Percentiles rank a stretch among this genome's conserved stretches.
phyloP scores from a whole-genome alignment of 2,113 vertebrate genomes.

The Pristiophorus japonicus region DNA sequence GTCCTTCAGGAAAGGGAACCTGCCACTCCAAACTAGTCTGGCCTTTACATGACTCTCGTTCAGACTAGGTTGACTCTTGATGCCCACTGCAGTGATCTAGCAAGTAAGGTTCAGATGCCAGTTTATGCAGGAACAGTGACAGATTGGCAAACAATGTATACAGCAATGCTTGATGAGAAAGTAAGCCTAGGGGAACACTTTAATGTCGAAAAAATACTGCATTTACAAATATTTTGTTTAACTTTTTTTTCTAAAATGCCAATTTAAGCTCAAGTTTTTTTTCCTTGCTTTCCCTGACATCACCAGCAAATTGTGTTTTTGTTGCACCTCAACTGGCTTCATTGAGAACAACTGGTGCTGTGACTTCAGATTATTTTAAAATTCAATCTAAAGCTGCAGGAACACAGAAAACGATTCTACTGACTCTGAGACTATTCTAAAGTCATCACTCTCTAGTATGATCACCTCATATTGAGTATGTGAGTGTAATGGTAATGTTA shows the following conservation, averaged over 20 bases:
- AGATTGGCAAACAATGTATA: neutral
- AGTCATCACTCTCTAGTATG: neutral
- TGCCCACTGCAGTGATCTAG: neutral
- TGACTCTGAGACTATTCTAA: no score
- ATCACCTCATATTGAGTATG: neutral
- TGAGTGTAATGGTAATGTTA: neutral
- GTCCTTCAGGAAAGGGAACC: neutral
- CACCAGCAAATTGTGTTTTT: no score
- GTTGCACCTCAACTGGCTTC: no score
- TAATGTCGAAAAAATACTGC: neutral
- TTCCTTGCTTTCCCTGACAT: neutral
- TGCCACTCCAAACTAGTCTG: neutral
- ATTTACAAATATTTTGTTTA: neutral
- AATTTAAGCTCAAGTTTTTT: neutral
- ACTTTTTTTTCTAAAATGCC: neutral
- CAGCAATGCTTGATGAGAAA: neutral
- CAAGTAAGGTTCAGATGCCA: neutral
- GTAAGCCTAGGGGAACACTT: neutral
- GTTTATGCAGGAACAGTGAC: neutral
- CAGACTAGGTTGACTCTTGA: neutral
- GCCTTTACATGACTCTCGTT: neutral
- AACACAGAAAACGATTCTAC: neutral
- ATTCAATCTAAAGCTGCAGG: no score
- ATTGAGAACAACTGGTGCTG: no score
- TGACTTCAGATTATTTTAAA: no score